These are phyloP conservation scores for Acrocyrtus sp. DNA, from an alignment of 2,888 invertebrate species.

Conservation along the genomic window DNA sequence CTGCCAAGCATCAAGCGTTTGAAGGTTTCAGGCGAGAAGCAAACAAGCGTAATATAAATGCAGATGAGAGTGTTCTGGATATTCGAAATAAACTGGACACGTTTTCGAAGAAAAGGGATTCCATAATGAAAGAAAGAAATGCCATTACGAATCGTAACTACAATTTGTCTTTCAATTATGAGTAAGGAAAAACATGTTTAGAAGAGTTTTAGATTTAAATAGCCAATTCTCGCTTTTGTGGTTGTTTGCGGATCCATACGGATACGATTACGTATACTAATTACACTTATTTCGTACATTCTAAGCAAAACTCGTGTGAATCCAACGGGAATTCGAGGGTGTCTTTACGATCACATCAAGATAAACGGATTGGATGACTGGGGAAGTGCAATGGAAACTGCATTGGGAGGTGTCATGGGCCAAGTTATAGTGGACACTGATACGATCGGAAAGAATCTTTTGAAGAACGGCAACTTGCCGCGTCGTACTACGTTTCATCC, in stretches of 20 bases:
- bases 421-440: conserved; percentile 92
- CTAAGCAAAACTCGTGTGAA: conserved; percentile 24
- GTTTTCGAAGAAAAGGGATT: conserved; percentile 13
- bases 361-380: conserved; percentile 73
- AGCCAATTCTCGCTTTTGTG: not conserved
- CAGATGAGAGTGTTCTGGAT: conserved; percentile 43
- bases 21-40: conserved; percentile 45
- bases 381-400: conserved; percentile 84
- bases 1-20: conserved; percentile 15
- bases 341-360: conserved; percentile 81
- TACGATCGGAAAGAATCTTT: conserved; percentile 82
- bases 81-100: conserved; percentile 40
- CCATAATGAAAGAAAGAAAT: conserved; percentile 21
- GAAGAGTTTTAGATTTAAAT: no score
- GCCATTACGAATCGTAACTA: conserved; percentile 56
- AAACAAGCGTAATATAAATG: conserved; percentile 36
- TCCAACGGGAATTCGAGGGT: conserved; percentile 70
- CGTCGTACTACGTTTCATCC: conserved; percentile 43
- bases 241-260: conserved; percentile 28
- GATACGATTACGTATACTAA: conserved; percentile 70
- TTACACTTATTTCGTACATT: conserved; percentile 63
- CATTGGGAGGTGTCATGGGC: conserved; percentile 88
- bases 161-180: conserved; percentile 76
- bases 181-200: no score
- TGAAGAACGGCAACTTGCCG: conserved; percentile 77